These are phyloP conservation scores for Epinephelus awoara DNA, from an alignment of 2,797 vertebrate genomes.

Conservation along the genomic window DNA sequence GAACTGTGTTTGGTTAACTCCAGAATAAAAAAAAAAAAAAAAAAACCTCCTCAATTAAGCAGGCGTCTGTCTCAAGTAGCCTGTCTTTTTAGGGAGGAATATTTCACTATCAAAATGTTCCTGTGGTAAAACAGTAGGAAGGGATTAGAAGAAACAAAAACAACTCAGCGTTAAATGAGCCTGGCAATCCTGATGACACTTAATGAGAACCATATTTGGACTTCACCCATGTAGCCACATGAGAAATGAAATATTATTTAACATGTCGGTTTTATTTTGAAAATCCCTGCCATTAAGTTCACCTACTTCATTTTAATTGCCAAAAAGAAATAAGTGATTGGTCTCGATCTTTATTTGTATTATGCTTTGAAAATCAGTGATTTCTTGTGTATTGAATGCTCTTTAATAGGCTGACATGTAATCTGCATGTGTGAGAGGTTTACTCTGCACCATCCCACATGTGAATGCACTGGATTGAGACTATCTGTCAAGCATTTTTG, in stretches of 20 bases:
- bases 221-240: constrained; percentile 38
- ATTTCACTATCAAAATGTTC: constrained; percentile 71
- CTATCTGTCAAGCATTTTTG: constrained; percentile 59
- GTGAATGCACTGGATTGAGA: constrained; percentile 67
- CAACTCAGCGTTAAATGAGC: constrained; percentile 70
- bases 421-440: constrained; percentile 2
- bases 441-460: constrained; percentile 21
- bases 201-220: constrained; percentile 71
- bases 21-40: constrained; percentile 17
- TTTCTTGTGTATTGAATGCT: not conserved
- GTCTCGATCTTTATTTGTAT: not conserved
- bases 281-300: not conserved
- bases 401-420: not conserved
- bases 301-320: not conserved
- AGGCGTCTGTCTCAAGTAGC: constrained; percentile 74
- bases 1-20: constrained; percentile 67
- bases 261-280: constrained; percentile 13
- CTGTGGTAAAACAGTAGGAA: constrained; percentile 79
- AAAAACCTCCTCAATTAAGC: constrained; percentile 56
- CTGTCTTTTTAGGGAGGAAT: constrained; percentile 66
- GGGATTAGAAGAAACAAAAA: constrained; percentile 76
- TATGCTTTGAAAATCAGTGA: not conserved
- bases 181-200: constrained; percentile 57
- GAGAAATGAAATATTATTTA: constrained; percentile 40
- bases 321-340: not conserved